A percentile compares a stretch with the other conserved stretches of the same genome.
These are phyloP conservation scores for Florisuga fusca DNA, from an alignment of 2,797 vertebrate species.

Conservation along the genomic window DNA sequence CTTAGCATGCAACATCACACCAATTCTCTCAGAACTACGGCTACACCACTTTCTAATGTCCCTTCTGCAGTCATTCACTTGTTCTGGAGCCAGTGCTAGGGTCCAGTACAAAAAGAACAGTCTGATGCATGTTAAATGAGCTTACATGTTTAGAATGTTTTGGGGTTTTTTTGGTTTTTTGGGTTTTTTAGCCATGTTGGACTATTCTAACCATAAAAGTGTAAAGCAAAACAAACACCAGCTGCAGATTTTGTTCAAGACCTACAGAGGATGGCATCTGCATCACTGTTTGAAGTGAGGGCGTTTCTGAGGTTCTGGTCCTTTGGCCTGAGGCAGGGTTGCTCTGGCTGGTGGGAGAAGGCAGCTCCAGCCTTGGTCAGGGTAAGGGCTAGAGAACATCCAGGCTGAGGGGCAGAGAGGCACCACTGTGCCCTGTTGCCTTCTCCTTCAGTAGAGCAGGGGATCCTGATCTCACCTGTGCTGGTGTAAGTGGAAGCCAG, in stretches of 20 bases:
- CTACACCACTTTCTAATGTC: background rate
- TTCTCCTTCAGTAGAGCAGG: background rate
- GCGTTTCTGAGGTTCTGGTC: rapidly evolving
- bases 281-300: background rate
- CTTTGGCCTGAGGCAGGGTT: background rate
- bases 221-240: background rate
- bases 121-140: background rate
- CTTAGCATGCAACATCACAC: background rate
- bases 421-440: background rate
- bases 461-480: background rate
- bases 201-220: background rate
- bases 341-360: background rate
- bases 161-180: too few relatives aligned
- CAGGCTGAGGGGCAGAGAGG: background rate
- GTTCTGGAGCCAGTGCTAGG: background rate
- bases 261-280: background rate
- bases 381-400: rapidly evolving
- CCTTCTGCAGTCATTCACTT: background rate
- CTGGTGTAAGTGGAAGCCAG: rapidly evolving
- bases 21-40: background rate
- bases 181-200: background rate
- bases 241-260: background rate
- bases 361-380: background rate
- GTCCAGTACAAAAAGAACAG: background rate
- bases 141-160: background rate